A percentile compares a stretch with the other conserved stretches of the same genome.
Evolutionary conservation across 92 coral and sea anemone genomes (phyloP).

Genomic region (Palythoa grandis): DNA sequence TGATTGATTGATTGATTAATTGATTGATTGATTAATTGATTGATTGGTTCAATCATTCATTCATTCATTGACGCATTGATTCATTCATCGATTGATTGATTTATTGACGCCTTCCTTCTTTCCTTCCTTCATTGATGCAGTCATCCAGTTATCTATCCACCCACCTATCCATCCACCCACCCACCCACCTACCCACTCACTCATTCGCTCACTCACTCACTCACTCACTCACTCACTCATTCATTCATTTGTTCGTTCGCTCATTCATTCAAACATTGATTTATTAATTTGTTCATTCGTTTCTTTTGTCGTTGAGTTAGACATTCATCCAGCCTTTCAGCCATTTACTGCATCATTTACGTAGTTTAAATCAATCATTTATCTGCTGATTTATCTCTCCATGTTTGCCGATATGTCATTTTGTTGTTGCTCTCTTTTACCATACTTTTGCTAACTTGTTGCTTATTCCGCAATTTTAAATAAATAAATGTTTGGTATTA

Average conservation of each 20-base stretch:
- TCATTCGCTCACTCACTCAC: background rate
- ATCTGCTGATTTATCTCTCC: too few relatives aligned
- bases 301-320: background rate
- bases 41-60: too few relatives aligned
- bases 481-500: too few relatives aligned
- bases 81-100: background rate
- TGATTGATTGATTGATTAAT: too few relatives aligned
- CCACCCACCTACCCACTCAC: background rate
- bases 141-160: background rate
- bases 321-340: background rate
- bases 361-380: too few relatives aligned
- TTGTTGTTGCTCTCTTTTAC: too few relatives aligned
- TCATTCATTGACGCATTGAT: too few relatives aligned
- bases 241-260: background rate
- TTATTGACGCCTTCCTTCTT: background rate
- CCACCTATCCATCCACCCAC: background rate
- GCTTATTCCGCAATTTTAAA: background rate
- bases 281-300: background rate
- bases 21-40: too few relatives aligned
- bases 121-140: background rate
- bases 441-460: background rate
- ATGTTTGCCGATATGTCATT: too few relatives aligned
- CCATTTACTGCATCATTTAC: too few relatives aligned
- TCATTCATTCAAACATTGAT: background rate
- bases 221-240: too few relatives aligned